Conservation (phyloP, 2,797 vertebrate genomes). For the Coendou prehensilis region DNA sequence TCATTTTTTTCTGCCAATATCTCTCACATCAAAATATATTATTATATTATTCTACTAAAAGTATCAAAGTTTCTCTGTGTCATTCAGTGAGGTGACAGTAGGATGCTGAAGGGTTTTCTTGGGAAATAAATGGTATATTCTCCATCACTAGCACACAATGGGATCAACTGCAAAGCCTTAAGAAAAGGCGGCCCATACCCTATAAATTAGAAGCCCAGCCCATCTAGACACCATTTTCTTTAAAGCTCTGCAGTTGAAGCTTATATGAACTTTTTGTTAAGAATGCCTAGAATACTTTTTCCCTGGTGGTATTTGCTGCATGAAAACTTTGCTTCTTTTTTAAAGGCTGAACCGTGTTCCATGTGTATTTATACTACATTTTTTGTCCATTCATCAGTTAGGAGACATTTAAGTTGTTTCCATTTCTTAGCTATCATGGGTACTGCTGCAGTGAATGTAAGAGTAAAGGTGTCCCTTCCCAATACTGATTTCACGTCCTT, state of each 20-base stretch:
- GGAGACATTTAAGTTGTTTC: background rate
- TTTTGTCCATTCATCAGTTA: background rate
- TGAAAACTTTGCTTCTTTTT: background rate
- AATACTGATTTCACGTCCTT: background rate
- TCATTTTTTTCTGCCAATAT: background rate
- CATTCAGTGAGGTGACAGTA: background rate
- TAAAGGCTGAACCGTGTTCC: background rate
- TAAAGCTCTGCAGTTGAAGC: background rate
- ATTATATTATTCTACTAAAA: background rate
- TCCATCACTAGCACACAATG: background rate
- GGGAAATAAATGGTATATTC: background rate
- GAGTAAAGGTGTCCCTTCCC: background rate
- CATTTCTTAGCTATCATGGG: background rate
- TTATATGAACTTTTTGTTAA: background rate
- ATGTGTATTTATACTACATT: background rate
- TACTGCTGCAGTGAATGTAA: background rate
- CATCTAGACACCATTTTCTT: background rate
- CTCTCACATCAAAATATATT: background rate
- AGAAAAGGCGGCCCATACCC: background rate
- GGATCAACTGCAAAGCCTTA: background rate
- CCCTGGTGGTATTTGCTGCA: background rate
- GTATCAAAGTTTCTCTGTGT: background rate
- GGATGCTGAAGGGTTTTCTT: background rate
- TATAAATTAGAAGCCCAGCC: background rate
- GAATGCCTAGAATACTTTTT: background rate